Percentiles rank a stretch among this genome's conserved stretches.
Conservation (phyloP, 2,797 vertebrate genomes). For the Menidia menidia region DNA sequence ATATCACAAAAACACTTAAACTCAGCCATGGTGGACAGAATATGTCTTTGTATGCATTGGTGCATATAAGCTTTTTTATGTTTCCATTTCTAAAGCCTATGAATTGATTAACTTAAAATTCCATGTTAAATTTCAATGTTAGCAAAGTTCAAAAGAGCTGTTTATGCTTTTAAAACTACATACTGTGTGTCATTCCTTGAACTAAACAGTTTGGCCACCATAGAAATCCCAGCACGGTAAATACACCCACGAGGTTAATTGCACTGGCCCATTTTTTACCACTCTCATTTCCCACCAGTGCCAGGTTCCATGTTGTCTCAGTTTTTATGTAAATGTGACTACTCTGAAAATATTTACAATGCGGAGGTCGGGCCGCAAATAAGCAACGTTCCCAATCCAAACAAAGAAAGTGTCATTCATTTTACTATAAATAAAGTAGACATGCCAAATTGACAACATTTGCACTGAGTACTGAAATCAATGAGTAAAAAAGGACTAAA, state of each 20-base stretch:
- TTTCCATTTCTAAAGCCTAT: too few species aligned
- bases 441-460: not conserved
- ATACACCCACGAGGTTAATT: slow-evolving; percentile 67
- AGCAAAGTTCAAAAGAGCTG: slow-evolving; percentile 11
- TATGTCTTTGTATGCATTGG: too few species aligned
- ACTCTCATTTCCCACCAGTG: slow-evolving; percentile 12
- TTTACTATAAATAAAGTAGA: not conserved
- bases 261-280: slow-evolving; percentile 55
- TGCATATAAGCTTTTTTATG: too few species aligned
- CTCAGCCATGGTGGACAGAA: too few species aligned
- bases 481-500: not conserved
- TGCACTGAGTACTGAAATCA: not conserved
- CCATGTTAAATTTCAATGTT: slow-evolving; percentile 35
- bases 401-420: too few species aligned
- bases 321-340: slow-evolving; percentile 12
- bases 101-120: slow-evolving; percentile 52
- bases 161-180: slow-evolving; percentile 33
- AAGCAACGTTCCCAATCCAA: too few species aligned
- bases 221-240: slow-evolving; percentile 40
- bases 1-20: too few species aligned
- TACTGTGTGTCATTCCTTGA: slow-evolving; percentile 2
- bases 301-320: slow-evolving; percentile 15
- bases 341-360: not conserved
- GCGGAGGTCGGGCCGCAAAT: not conserved
- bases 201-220: slow-evolving; percentile 32